Percentiles rank a stretch among this genome's conserved stretches.
Conservation (phyloP, 2,797 vertebrate species). For the Aratinga solstitialis region DNA sequence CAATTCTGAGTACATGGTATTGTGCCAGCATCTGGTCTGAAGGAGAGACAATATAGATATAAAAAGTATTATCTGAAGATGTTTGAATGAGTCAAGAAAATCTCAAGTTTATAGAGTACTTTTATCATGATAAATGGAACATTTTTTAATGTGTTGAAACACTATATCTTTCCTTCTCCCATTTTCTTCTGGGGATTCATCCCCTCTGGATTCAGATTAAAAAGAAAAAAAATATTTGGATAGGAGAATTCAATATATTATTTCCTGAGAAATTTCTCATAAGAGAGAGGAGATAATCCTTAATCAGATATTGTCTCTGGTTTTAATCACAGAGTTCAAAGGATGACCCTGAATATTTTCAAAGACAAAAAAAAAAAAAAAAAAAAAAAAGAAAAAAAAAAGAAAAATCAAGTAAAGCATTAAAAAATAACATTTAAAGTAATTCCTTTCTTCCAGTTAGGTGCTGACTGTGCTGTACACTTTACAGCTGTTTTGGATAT, state of each 20-base stretch:
- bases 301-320: neutral
- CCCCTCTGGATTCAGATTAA: neutral
- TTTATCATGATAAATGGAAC: neutral
- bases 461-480: neutral
- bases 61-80: neutral
- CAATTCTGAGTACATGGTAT: neutral
- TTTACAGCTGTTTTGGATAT: neutral
- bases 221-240: neutral
- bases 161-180: neutral
- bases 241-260: neutral
- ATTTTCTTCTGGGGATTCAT: neutral
- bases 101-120: neutral
- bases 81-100: neutral
- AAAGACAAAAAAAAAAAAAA: neutral
- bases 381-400: no score
- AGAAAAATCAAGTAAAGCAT: neutral
- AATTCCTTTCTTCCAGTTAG: neutral
- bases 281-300: neutral
- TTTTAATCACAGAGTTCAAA: neutral
- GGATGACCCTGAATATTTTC: neutral
- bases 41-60: neutral
- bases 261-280: neutral
- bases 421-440: neutral
- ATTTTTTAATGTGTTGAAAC: neutral
- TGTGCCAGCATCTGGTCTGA: neutral